A percentile compares a stretch with the other conserved stretches of the same genome.
These are phyloP conservation scores for Smutsia temminckii DNA, from an alignment of 2,797 vertebrate genomes.

Conservation along the genomic window DNA sequence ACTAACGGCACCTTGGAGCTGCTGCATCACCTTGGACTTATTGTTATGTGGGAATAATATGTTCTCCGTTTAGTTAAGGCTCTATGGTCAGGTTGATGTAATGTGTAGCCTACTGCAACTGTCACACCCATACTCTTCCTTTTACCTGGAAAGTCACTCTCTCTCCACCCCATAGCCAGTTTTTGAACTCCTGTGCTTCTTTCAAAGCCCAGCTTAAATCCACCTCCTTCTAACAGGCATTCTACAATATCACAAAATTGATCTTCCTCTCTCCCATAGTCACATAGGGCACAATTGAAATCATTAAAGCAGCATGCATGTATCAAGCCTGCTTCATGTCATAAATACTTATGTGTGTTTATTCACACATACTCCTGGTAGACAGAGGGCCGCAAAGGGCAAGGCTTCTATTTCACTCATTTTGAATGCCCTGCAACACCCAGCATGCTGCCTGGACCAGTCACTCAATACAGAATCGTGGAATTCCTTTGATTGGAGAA, in stretches of 20 bases:
- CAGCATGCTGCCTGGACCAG: background rate
- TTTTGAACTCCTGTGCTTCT: constrained; percentile 28
- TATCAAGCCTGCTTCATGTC: background rate
- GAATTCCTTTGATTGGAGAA: constrained; percentile 33
- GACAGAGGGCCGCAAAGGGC: background rate
- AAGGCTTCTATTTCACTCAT: background rate
- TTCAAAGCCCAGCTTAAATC: constrained; percentile 5
- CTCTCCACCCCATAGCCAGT: background rate
- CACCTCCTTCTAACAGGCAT: background rate
- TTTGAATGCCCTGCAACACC: background rate
- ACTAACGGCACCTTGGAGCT: background rate
- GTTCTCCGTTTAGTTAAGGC: background rate
- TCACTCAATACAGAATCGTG: background rate
- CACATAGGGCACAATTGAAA: constrained; percentile 24
- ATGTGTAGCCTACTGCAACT: background rate
- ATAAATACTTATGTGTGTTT: constrained; percentile 41
- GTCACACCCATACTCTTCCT: background rate
- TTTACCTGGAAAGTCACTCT: background rate
- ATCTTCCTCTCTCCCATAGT: background rate
- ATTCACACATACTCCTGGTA: background rate
- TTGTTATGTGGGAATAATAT: background rate
- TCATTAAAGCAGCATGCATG: background rate
- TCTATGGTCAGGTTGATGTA: background rate
- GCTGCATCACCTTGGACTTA: background rate
- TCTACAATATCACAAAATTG: background rate